Evolutionary conservation across 2,113 vertebrate genomes (phyloP).

Genomic region (Amazona vittata): DNA sequence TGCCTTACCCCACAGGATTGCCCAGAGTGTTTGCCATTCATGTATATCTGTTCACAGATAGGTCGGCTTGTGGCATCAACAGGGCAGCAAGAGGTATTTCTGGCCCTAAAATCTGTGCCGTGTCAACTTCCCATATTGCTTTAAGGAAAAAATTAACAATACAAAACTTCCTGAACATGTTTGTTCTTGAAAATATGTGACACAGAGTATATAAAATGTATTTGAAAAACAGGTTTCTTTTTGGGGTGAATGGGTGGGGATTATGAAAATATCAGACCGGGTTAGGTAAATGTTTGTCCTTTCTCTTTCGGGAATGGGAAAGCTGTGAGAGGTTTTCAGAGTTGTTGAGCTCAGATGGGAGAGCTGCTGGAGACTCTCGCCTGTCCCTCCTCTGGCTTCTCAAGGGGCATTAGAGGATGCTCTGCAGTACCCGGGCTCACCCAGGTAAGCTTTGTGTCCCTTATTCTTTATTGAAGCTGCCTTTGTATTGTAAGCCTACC

Average conservation of each 20-base stretch:
- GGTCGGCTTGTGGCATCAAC: background rate
- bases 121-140: background rate
- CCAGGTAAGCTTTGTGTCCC: constrained; percentile 14
- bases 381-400: background rate
- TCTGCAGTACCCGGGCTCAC: background rate
- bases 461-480: background rate
- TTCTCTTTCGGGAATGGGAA: background rate
- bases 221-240: constrained; percentile 49
- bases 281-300: constrained; percentile 67
- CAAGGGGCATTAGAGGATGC: background rate
- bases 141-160: background rate
- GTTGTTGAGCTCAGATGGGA: background rate
- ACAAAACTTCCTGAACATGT: background rate
- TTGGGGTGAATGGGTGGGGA: background rate
- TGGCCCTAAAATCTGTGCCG: background rate
- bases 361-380: background rate
- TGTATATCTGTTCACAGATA: accelerated
- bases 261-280: constrained; percentile 71
- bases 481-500: background rate
- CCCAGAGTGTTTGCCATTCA: background rate
- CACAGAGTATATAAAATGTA: accelerated
- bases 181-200: background rate
- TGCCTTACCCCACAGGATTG: background rate
- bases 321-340: background rate
- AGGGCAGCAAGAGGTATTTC: background rate